Base-by-base conservation (phyloP, 2,888 invertebrate genomes). In the Cylindroiulus punctatus region DNA sequence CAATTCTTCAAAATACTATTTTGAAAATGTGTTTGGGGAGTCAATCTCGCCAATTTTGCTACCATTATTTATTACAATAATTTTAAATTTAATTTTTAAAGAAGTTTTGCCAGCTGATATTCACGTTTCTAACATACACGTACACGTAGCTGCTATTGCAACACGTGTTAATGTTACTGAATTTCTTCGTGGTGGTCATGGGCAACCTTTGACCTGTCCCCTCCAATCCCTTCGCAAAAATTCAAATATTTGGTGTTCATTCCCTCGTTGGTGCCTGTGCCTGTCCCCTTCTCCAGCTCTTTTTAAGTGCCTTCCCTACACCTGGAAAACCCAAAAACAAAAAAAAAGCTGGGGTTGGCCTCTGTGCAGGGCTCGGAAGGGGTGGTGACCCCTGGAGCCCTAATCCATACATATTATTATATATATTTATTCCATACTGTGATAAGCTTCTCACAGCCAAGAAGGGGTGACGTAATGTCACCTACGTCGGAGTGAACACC, bases 351-450 rank as follows among this genome's bases (percentile, higher is more conserved):
- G 57, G 57, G 57, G 57, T 65, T 65, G 57, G 57, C 57, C 22
- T 65, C 57, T 65, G 57, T 65, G 22, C 57, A 65, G 57, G 57
- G 57, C 57, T 65, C 57, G n/a, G 22, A 22, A 5, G 57, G 57
- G n/a, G 57, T 65, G 22, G n/a, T 22, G 57, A 65, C 22, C 57
- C 57, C 57, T 17, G 22, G 57, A 65, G 57, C 57, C 57, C 57
- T 65, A 65, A 65, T 65, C 22, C 57, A 65, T 65, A 65, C 57
- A 65, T 65, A 65, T 65, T 65, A 65, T 65, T 65, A 65, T 65
- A 65, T 65, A 65, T 65, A 65, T 65, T 65, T 65, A 65, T 65
- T 65, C 57, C 57, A 65, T 65, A 65, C 57, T 65, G 57, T 65
- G 57, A 65, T 65, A 65, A 65, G 57, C 57, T 65, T 65, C 57